phyloP scores from a whole-genome alignment of 2,888 invertebrate genomes.

The Odontocerum albicorne region DNA sequence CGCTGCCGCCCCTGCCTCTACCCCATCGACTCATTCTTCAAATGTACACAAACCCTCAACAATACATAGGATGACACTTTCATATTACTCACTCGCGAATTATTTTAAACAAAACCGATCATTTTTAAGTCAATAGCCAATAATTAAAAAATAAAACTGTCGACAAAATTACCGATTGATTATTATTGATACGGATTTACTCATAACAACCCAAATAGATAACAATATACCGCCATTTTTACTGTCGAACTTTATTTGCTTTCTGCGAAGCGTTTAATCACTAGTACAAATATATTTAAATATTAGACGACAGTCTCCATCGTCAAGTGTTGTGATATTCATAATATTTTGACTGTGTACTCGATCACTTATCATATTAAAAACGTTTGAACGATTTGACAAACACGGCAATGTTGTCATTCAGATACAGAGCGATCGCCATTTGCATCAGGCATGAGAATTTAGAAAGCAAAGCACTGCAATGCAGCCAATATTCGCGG shows the following conservation, averaged over 20 bases:
- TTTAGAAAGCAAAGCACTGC: constrained; percentile 28
- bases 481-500: constrained; percentile 22
- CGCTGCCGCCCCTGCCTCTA: constrained; percentile 54
- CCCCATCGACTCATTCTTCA: constrained; percentile 32
- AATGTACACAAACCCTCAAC: constrained; percentile 47
- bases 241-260: constrained; percentile 38
- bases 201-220: constrained; percentile 50
- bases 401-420: constrained; percentile 52
- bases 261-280: constrained; percentile 26
- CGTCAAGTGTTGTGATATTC: constrained; percentile 7
- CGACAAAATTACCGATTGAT: constrained; percentile 44
- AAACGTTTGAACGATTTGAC: constrained; percentile 24
- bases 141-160: not conserved
- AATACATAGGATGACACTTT: constrained; percentile 41
- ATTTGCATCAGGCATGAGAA: constrained; percentile 40
- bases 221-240: constrained; percentile 62
- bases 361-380: constrained; percentile 23
- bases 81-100: constrained; percentile 19
- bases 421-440: constrained; percentile 59
- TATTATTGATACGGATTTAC: constrained; percentile 43
- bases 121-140: constrained; percentile 37
- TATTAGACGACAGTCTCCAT: constrained; percentile 1
- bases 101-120: constrained; percentile 4
- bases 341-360: constrained; percentile 1
- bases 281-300: constrained; percentile 2